Base-by-base conservation (phyloP, 2,113 vertebrate genomes). In the Regulus satrapa region DNA sequence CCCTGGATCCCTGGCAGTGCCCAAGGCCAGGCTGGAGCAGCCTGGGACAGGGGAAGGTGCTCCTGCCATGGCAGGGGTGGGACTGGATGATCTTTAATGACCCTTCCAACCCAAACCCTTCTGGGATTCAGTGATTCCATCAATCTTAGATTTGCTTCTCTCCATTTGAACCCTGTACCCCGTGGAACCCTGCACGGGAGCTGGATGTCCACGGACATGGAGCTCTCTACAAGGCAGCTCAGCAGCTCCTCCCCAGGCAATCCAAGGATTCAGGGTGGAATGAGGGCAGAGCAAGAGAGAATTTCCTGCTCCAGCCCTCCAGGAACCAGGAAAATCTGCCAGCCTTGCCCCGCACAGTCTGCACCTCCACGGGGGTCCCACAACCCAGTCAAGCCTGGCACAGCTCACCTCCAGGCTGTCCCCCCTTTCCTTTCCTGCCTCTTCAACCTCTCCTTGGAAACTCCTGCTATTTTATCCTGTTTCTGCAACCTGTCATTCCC, bases 401-500 rank as follows among this genome's bases (percentile, higher is more conserved):
- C 48, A 40, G 41, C 20, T 28, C 79, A 20, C 23, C 69, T 77
- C 25, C 52, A 59, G 66, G 45, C 88, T 54, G 48, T 68, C 10
- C 49, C 29, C 34, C 31, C 73, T 84, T 13, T 45, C 63, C 56
- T 74, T 88, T 88, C 75, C 78, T 92, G 58, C 40, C 51, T 79
- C 54, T 87, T 56, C 34, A 19, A 1, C 52, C 55, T 74, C 88
- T 63, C 48, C n/a, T 31, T 76, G 78, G 49, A 73, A 92, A 61
- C 23, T 46, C 54, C 49, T 41, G 58, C 54, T 90, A 41, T 93
- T 93, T 86, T 68, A 64, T 43, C 71, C 38, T 92, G 79, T 85
- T 90, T 67, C 83, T 75, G 56, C 88, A 92, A 88, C 76, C 61
- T 88, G 73, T 72, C 92, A 79, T 5, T 36, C 69, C 45, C n/a